phyloP scores from a whole-genome alignment of 1,140 invertebrate species.

The Anastrepha obliqua region DNA sequence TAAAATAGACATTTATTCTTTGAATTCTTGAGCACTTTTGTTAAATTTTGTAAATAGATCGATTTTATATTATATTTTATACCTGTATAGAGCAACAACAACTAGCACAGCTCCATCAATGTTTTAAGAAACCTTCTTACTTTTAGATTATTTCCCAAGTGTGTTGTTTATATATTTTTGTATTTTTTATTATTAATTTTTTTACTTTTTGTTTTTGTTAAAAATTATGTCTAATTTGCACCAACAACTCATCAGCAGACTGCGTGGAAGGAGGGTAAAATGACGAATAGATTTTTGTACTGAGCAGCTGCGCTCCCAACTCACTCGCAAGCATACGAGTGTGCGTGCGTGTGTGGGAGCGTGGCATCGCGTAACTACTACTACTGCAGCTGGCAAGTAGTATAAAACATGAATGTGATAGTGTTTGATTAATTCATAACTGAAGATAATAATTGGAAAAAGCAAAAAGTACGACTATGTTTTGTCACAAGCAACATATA shows the following conservation, averaged over 20 bases:
- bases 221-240: background rate
- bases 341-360: background rate
- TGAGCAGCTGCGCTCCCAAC: constrained; percentile 1
- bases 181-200: background rate
- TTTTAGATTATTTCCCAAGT: background rate
- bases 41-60: no score
- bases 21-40: no score
- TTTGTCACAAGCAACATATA: background rate
- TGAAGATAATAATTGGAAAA: constrained; percentile 56
- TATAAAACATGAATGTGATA: constrained; percentile 70
- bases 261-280: background rate
- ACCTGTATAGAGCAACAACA: no score
- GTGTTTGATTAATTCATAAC: constrained; percentile 71
- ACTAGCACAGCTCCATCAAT: no score
- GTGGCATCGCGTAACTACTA: constrained; percentile 9
- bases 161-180: background rate
- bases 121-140: background rate
- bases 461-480: constrained; percentile 51
- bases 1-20: no score
- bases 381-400: constrained; percentile 1
- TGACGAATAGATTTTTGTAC: constrained; percentile 25
- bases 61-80: no score
- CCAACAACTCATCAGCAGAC: background rate
- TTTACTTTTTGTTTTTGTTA: background rate
- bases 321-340: background rate